Evolutionary conservation across 2,888 invertebrate genomes (phyloP), one percentile per base, ranked within the genome.

Genomic region (Eupsilia transversa): DNA sequence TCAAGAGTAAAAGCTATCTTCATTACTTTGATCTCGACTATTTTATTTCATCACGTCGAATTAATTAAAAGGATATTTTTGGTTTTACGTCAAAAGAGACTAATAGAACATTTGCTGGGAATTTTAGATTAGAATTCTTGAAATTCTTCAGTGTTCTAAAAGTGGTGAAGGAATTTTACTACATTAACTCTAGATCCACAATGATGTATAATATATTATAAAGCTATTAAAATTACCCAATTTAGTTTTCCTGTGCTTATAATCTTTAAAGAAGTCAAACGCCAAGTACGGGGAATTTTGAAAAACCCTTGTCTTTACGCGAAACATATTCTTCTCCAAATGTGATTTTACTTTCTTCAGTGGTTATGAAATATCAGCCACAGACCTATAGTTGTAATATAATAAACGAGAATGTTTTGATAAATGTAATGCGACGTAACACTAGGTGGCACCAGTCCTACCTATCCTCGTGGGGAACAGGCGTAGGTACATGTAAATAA

Each of bases 11-110:
- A 61, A 71, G 64, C 56, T n/a, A 60, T 69, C 75, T 82, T 66
- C 41, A 72, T 79, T 66, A 63, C 81, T 83, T 84, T 72, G 74
- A 78, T 71, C 77, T 72, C 41, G n/a, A 61, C 46, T 43, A 70
- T 73, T 82, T 72, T 69, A 74, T 70, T 70, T 63, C 20, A 67
- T 66, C 65, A 49, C 35, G 49, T 72, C 12, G 54, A 79, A 70
- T 82, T 82, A 74, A 84, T 85, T 79, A 75, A 70, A 84, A 63
- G 17, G 30, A 54, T 73, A 68, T 72, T 79, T 79, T 81, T 54
- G 68, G 65, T 65, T 57, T 52, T 41, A 81, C 60, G 41, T 72
- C 69, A 72, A 74, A 82, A 64, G 78, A 64, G 41, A 56, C 38
- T 74, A 59, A 69, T 43, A 61, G 23, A 30, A 63, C 14, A 70